Conservation (phyloP, 2,888 invertebrate genomes). For the Chironomus riparius region DNA sequence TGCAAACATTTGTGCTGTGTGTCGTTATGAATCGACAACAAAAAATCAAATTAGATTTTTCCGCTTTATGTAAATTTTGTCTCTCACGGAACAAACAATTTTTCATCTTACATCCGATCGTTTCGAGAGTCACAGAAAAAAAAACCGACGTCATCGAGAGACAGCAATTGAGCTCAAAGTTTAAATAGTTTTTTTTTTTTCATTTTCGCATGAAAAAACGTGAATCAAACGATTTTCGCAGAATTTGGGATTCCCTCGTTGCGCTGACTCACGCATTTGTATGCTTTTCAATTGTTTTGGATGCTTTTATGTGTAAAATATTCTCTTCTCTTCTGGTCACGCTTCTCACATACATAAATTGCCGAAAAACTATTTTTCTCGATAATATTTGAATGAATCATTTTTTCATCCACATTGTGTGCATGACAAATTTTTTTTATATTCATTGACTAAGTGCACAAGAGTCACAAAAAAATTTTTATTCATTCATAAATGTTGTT, state of each 20-base stretch:
- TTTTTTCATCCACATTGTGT: too few relatives aligned
- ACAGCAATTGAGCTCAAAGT: too few relatives aligned
- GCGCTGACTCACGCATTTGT: constrained; percentile 14
- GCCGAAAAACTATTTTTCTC: too few relatives aligned
- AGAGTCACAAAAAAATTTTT: too few relatives aligned
- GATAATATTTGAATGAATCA: too few relatives aligned
- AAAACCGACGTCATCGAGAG: not conserved
- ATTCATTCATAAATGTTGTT: too few relatives aligned
- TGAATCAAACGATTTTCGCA: constrained; percentile 16
- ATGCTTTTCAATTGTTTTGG: not conserved
- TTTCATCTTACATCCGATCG: not conserved
- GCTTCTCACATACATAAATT: too few relatives aligned
- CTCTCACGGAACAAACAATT: not conserved
- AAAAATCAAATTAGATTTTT: not conserved
- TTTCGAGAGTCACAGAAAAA: not conserved
- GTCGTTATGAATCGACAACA: too few relatives aligned
- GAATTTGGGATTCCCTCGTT: constrained; percentile 25
- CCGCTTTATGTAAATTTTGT: not conserved
- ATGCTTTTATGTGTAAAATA: not conserved
- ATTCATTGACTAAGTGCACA: too few relatives aligned
- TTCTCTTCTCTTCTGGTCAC: not conserved
- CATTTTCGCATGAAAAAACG: not conserved
- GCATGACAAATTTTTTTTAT: too few relatives aligned
- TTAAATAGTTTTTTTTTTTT: too few relatives aligned
- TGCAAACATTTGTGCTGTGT: too few relatives aligned